phyloP scores from a whole-genome alignment of 1,140 invertebrate species.

The Ectropis grisescens region DNA sequence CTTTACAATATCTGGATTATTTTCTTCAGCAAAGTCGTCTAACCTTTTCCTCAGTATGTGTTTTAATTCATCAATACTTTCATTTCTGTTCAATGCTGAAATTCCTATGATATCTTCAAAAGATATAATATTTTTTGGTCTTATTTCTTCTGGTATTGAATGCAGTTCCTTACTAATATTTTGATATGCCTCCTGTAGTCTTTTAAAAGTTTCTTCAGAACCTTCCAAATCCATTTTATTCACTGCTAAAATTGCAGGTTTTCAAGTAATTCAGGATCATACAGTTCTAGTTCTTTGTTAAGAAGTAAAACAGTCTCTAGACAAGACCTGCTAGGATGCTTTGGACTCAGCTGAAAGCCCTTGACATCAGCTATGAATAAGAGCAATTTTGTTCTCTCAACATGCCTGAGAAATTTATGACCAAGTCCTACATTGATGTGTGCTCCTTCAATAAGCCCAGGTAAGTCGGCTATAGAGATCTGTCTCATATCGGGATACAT shows the following conservation, averaged over 20 bases:
- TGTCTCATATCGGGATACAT: slow-evolving; percentile 79
- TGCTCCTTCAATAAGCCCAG: slow-evolving; percentile 95
- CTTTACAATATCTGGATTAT: slow-evolving; percentile 51
- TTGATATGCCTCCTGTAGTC: slow-evolving; percentile 71
- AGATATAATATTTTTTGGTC: slow-evolving; percentile 75
- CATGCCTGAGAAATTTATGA: slow-evolving; percentile 89
- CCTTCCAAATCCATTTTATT: slow-evolving; percentile 93
- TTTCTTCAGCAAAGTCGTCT: slow-evolving; percentile 67
- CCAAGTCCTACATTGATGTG: slow-evolving; percentile 86
- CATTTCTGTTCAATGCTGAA: slow-evolving; percentile 69
- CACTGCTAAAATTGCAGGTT: slow-evolving; percentile 87
- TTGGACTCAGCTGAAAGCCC: slow-evolving; percentile 84
- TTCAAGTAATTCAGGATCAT: slow-evolving; percentile 87
- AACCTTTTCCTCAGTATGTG: slow-evolving; percentile 68
- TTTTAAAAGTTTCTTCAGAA: slow-evolving; percentile 70
- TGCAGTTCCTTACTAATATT: slow-evolving; percentile 70
- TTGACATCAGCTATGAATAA: slow-evolving; percentile 91
- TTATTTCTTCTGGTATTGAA: slow-evolving; percentile 76
- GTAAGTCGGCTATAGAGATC: slow-evolving; percentile 92
- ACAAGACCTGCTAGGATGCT: slow-evolving; percentile 77
- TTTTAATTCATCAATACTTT: slow-evolving; percentile 71
- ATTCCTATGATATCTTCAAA: slow-evolving; percentile 82
- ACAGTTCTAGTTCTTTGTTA: slow-evolving; percentile 95
- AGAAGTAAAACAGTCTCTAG: slow-evolving; percentile 90
- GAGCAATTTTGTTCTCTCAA: slow-evolving; percentile 91